phyloP scores from a whole-genome alignment of 2,113 vertebrate species.

The Phainopepla nitens region DNA sequence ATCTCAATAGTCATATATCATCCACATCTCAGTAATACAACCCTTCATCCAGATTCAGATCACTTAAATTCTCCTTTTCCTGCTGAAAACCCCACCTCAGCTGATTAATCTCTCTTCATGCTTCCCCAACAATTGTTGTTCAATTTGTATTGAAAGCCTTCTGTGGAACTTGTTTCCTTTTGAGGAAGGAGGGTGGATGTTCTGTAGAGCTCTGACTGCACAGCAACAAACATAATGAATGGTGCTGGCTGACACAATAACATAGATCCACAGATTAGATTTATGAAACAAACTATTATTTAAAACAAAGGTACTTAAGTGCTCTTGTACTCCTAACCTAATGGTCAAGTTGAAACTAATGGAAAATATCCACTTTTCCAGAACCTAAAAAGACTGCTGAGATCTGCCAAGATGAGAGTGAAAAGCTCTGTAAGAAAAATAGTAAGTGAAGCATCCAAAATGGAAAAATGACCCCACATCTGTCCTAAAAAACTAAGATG shows the following conservation, averaged over 20 bases:
- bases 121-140: background rate
- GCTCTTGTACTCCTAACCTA: background rate
- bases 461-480: background rate
- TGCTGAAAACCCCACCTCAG: background rate
- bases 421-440: background rate
- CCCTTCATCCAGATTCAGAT: background rate
- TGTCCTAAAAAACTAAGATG: background rate
- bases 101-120: background rate
- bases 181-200: background rate
- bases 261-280: background rate
- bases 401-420: background rate
- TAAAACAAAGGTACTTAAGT: conserved; percentile 6
- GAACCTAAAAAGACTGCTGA: background rate
- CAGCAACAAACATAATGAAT: background rate
- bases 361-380: background rate
- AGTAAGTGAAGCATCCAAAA: background rate
- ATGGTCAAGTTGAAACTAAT: background rate
- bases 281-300: background rate
- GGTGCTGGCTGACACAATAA: background rate
- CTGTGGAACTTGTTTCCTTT: background rate
- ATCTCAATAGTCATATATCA: background rate
- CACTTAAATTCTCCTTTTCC: background rate
- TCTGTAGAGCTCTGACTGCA: background rate
- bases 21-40: background rate
- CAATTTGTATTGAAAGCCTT: background rate